Evolutionary conservation across 2,797 vertebrate species (phyloP).

Genomic region (Poecilia wingei): DNA sequence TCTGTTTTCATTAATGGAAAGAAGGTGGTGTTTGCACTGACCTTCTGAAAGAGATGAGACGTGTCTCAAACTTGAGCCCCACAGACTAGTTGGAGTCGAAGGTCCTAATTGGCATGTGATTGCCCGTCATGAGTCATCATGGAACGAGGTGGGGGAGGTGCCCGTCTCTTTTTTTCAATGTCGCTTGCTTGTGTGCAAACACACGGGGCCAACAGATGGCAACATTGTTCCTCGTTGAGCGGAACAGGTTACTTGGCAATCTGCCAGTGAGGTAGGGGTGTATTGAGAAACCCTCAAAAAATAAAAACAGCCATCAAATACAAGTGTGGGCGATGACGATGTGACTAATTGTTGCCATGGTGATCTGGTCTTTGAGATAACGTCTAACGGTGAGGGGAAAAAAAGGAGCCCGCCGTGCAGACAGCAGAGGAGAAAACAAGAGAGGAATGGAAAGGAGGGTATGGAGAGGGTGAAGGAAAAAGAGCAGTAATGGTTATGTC

Average conservation of each 20-base stretch:
- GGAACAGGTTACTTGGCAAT: slow-evolving; percentile 63
- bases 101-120: slow-evolving; percentile 72
- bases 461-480: slow-evolving; percentile 33
- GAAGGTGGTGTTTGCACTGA: slow-evolving; percentile 7
- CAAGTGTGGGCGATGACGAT: slow-evolving; percentile 75
- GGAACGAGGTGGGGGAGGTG: slow-evolving; percentile 20
- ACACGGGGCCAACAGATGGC: slow-evolving; percentile 82
- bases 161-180: slow-evolving; percentile 26
- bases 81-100: slow-evolving; percentile 22
- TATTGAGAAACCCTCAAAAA: slow-evolving; percentile 64
- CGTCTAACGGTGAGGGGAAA: slow-evolving; percentile 54
- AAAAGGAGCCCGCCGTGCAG: slow-evolving; percentile 38
- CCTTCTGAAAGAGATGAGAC: slow-evolving; percentile 39
- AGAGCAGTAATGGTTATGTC: slow-evolving; percentile 51
- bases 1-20: slow-evolving; percentile 35
- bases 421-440: slow-evolving; percentile 51
- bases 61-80: slow-evolving; percentile 32
- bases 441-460: slow-evolving; percentile 18
- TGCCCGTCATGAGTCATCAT: slow-evolving; percentile 69
- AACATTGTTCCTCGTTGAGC: slow-evolving; percentile 77
- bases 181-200: slow-evolving; percentile 56
- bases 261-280: slow-evolving; percentile 63
- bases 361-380: slow-evolving; percentile 76
- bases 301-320: slow-evolving; percentile 78
- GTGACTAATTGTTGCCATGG: slow-evolving; percentile 82